Percentiles rank a stretch among this genome's conserved stretches.
phyloP scores from a whole-genome alignment of 2,113 vertebrate genomes.

The Leucopternis melanops region DNA sequence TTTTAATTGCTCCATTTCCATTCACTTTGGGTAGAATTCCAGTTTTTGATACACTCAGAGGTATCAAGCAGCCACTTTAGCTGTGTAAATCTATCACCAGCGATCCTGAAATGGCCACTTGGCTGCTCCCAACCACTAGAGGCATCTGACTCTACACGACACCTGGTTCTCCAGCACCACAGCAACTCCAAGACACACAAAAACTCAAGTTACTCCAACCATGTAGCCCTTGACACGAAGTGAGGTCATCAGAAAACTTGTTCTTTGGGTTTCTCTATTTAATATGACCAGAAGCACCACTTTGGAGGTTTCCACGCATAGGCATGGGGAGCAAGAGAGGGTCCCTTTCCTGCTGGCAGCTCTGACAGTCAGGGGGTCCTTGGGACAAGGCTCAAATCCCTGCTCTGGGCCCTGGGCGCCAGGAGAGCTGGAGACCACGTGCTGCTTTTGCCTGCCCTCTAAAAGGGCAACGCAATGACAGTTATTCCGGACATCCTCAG shows the following conservation, averaged over 20 bases:
- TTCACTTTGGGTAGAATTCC: not conserved
- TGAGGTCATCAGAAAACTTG: not conserved
- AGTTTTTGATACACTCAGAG: not conserved
- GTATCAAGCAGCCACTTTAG: not conserved
- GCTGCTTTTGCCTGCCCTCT: not conserved
- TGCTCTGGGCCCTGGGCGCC: not conserved
- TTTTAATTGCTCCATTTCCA: not conserved
- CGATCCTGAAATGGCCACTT: not conserved
- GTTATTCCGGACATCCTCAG: not conserved
- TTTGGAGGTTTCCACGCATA: fast-evolving
- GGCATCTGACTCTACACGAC: fast-evolving
- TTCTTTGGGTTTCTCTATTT: not conserved
- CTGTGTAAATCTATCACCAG: not conserved
- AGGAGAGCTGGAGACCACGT: not conserved
- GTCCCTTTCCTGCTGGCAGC: not conserved
- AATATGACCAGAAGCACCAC: not conserved
- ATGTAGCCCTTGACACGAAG: not conserved
- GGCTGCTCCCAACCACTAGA: not conserved
- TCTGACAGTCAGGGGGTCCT: not conserved
- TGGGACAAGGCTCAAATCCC: not conserved
- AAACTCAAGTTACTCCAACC: fast-evolving
- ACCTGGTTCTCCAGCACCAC: not conserved
- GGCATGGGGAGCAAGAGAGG: not conserved
- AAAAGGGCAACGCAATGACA: not conserved
- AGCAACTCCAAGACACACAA: not conserved